Evolutionary conservation across 2,888 invertebrate species (phyloP), one percentile per base, ranked within the genome.

Genomic region (Ornithoptera priamus): DNA sequence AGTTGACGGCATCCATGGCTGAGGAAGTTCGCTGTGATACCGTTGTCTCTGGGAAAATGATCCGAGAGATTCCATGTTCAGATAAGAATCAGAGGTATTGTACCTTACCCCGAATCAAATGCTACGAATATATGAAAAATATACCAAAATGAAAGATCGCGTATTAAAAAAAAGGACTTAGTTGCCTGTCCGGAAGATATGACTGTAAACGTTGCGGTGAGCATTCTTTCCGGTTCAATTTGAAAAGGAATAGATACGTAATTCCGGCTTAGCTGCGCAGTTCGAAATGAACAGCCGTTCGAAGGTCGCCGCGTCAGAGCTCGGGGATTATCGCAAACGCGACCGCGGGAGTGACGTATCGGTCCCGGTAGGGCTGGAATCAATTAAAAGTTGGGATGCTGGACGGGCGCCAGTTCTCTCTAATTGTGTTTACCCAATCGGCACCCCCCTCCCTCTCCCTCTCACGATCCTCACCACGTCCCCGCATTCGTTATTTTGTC

Each of bases 391-490:
- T 70, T 70, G 62, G 50, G 68, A 50, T 24, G 56, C 56, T 69
- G 67, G 64, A 39, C 65, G 24, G 53, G 64, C 73, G 68, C 57
- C 61, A 73, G 70, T 62, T 73, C 75, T 73, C 73, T 70, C 75
- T 75, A 74, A 74, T 74, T 75, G 74, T 75, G 75, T 75, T 75
- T 74, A 73, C 73, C 70, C 72, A 62, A 62, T 65, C 66, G 64
- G 36, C 10, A 12, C 59, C 30, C 59, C 30, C 64, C 46, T 18
- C 36, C 36, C 59, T 17, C 64, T 22, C 7, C 20, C 57, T 24
- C 65, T 57, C 20, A 30, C 62, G 46, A 46, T 17, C 46, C 2
- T 12, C 46, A 15, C 46, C 15, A 12, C 46, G 15, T 46, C 12
- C 57, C 57, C 57, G 57, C 1, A 58, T 18, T 24, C 62, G 57